Percentiles rank a stretch among this genome's conserved stretches.
Conservation (phyloP, 30 jellyfish, hydroid and myxozoan species). For the Aurelia sp. region DNA sequence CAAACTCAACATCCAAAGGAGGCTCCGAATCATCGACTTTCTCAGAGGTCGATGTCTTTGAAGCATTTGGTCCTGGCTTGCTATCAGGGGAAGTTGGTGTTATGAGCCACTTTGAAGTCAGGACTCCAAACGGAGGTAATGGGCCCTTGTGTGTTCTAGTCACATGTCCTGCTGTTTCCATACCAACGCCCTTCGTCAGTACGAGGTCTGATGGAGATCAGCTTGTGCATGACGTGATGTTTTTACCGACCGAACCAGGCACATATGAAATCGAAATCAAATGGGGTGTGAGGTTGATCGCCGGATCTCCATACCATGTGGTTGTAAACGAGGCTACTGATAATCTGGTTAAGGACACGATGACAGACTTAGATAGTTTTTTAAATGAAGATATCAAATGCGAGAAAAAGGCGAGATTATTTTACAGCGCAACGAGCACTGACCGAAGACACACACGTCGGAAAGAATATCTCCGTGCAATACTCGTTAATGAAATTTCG, state of each 20-base stretch:
- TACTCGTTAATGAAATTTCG: conserved; percentile 43
- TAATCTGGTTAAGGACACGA: not conserved
- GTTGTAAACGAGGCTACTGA: conserved; percentile 65
- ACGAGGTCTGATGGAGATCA: conserved; percentile 72
- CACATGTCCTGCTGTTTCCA: conserved; percentile 98
- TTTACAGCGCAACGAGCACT: conserved; percentile 83
- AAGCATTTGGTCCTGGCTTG: conserved; percentile 86
- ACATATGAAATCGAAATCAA: conserved; percentile 85
- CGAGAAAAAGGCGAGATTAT: conserved; percentile 63
- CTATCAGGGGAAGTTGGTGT: conserved; percentile 89
- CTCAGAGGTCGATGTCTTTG: conserved; percentile 33
- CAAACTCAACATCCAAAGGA: conserved; percentile 31
- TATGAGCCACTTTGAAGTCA: conserved; percentile 79
- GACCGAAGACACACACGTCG: conserved; percentile 56
- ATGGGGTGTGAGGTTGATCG: conserved; percentile 81
- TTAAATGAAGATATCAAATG: conserved; percentile 17
- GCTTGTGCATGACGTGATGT: conserved; percentile 85
- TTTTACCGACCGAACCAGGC: conserved; percentile 96
- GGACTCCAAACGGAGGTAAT: conserved; percentile 72
- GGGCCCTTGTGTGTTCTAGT: conserved; percentile 95
- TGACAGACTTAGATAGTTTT: conserved; percentile 14
- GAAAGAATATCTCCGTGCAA: conserved; percentile 46
- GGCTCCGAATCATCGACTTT: conserved; percentile 48
- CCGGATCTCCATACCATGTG: conserved; percentile 84
- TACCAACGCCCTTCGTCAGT: conserved; percentile 90